Percentiles rank a stretch among this genome's conserved stretches.
These are phyloP conservation scores for Micromussa lordhowensis DNA, from an alignment of 92 coral and sea anemone genomes.

Conservation along the genomic window DNA sequence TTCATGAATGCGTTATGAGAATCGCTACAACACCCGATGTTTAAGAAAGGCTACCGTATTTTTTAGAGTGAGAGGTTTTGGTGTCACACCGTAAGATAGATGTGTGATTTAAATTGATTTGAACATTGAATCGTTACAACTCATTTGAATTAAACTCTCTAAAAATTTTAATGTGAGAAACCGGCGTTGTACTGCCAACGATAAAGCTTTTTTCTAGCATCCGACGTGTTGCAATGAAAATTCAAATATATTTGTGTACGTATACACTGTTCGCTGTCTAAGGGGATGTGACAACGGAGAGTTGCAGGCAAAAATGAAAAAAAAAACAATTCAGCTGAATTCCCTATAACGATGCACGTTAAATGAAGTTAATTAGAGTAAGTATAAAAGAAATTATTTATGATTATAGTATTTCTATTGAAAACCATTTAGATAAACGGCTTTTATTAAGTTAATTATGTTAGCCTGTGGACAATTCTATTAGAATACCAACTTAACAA, in stretches of 20 bases:
- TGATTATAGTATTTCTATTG: slow-evolving; percentile 30
- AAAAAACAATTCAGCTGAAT: neutral
- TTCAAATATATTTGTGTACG: neutral
- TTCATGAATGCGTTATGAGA: neutral
- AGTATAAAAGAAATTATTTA: slow-evolving; percentile 28
- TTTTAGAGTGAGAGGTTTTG: neutral
- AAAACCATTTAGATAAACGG: slow-evolving; percentile 23
- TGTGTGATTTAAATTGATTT: neutral
- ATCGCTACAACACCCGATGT: neutral
- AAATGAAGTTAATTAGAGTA: slow-evolving; percentile 22
- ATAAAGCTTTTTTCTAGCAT: neutral
- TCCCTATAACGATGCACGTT: neutral
- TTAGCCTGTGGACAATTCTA: neutral
- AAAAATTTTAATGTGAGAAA: slow-evolving; percentile 11
- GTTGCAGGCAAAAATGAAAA: neutral
- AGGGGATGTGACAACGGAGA: neutral
- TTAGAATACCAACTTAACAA: neutral
- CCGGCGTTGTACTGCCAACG: neutral
- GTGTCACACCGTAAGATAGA: neutral
- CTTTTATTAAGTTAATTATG: slow-evolving; percentile 21
- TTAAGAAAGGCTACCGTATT: neutral
- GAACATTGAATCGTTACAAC: slow-evolving; percentile 24
- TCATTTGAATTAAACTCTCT: slow-evolving; percentile 15
- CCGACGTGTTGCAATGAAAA: neutral
- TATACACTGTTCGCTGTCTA: neutral